Evolutionary conservation across 1,140 invertebrate species (phyloP).

Genomic region (Telenomus remus): DNA sequence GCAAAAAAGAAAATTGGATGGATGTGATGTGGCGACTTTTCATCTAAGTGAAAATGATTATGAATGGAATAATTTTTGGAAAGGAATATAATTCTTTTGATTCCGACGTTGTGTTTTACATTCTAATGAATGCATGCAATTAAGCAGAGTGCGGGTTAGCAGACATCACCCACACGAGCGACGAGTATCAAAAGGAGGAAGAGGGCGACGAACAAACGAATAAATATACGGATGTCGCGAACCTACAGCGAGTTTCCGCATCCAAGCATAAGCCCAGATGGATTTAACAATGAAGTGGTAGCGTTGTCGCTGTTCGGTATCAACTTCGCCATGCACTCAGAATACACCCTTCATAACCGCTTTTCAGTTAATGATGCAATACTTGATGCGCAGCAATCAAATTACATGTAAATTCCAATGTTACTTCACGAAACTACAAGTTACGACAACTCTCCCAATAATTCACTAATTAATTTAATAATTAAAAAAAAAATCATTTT

Average conservation of each 20-base stretch:
- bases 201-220: slow-evolving; percentile 9
- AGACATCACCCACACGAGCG: slow-evolving; percentile 12
- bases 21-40: no score
- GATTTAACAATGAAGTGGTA: slow-evolving; percentile 22
- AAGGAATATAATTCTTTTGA: not conserved
- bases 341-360: slow-evolving; percentile 17
- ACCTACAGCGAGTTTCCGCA: slow-evolving; percentile 12
- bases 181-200: slow-evolving; percentile 8
- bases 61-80: no score
- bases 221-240: slow-evolving; percentile 16
- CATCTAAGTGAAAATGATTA: no score
- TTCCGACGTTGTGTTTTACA: slow-evolving; percentile 3
- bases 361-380: slow-evolving; percentile 32
- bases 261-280: slow-evolving; percentile 15
- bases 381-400: slow-evolving; percentile 16
- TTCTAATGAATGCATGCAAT: slow-evolving; percentile 13
- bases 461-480: no score
- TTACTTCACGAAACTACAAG: not conserved
- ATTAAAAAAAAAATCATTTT: no score
- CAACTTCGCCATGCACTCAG: slow-evolving; percentile 5
- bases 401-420: slow-evolving; percentile 1
- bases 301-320: slow-evolving; percentile 5
- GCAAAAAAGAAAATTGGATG: no score
- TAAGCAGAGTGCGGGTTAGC: slow-evolving; percentile 19
- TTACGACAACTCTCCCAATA: no score